These are phyloP conservation scores for Coendou prehensilis DNA, from an alignment of 2,797 vertebrate genomes.

Conservation along the genomic window DNA sequence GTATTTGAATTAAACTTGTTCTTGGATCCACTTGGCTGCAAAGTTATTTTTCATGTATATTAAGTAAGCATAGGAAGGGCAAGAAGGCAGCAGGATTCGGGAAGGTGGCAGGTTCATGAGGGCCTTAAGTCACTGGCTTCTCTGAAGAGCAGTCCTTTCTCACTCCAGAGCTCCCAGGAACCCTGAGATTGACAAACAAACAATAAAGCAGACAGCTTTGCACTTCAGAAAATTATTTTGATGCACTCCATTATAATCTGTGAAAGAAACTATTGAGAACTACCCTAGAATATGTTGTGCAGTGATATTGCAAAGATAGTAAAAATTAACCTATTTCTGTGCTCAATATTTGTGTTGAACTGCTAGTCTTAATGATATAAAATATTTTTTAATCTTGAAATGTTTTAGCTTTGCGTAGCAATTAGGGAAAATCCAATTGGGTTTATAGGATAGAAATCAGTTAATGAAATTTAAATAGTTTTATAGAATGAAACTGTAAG, in stretches of 20 bases:
- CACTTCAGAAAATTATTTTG: constrained; percentile 78
- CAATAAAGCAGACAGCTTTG: constrained; percentile 32
- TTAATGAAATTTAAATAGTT: constrained; percentile 30
- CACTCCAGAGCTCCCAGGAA: neutral
- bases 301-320: constrained; percentile 71
- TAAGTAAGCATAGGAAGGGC: constrained; percentile 11
- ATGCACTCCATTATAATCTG: constrained; percentile 60
- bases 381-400: constrained; percentile 70
- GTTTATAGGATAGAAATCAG: constrained; percentile 62
- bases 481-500: constrained; percentile 18
- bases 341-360: constrained; percentile 66
- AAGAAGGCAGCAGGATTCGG: constrained; percentile 36
- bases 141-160: constrained; percentile 37
- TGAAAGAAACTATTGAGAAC: constrained; percentile 72
- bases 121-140: constrained; percentile 8
- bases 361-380: constrained; percentile 64
- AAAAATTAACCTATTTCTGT: constrained; percentile 76
- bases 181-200: constrained; percentile 4
- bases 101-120: constrained; percentile 53
- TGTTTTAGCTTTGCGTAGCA: constrained; percentile 48
- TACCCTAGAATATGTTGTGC: constrained; percentile 1
- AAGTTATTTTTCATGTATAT: constrained; percentile 47
- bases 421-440: constrained; percentile 13
- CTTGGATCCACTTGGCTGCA: constrained; percentile 68
- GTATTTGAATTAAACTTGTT: neutral